Percentiles rank a stretch among this genome's conserved stretches.
Conservation (phyloP, 2,888 invertebrate genomes). For the Athalia cordata region DNA sequence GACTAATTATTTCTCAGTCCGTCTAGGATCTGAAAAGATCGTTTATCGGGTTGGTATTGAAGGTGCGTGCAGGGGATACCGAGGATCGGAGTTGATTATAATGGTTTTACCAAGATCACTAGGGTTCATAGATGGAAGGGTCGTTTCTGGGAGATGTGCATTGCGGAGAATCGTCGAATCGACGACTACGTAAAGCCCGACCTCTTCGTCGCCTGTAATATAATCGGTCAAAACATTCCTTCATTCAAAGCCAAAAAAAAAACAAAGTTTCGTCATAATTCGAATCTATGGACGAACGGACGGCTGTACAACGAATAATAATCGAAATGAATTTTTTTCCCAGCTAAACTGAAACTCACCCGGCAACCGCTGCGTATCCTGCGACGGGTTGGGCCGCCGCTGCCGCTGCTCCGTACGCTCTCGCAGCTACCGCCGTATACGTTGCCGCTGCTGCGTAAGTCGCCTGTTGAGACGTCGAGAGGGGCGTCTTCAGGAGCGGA, state of each 20-base stretch:
- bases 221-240: slow-evolving; percentile 43
- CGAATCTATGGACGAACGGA: slow-evolving; percentile 28
- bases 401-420: slow-evolving; percentile 87
- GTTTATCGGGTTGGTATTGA: slow-evolving; percentile 6
- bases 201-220: slow-evolving; percentile 57
- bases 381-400: slow-evolving; percentile 83
- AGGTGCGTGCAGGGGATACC: slow-evolving; percentile 15
- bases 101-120: slow-evolving; percentile 50
- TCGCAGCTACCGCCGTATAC: slow-evolving; percentile 89
- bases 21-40: neutral
- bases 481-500: slow-evolving; percentile 88
- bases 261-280: slow-evolving; percentile 49
- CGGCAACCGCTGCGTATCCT: slow-evolving; percentile 83
- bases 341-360: slow-evolving; percentile 72
- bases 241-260: slow-evolving; percentile 59
- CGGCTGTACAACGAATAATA: no score
- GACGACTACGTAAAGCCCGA: slow-evolving; percentile 68
- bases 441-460: slow-evolving; percentile 92
- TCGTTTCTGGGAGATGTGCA: slow-evolving; percentile 52
- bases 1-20: neutral
- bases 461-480: slow-evolving; percentile 89
- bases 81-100: slow-evolving; percentile 41
- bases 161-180: slow-evolving; percentile 55
- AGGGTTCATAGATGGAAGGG: slow-evolving; percentile 57
- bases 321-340: no score